Base-by-base conservation (phyloP, 2,888 invertebrate species). In the Tenthredo notha region DNA sequence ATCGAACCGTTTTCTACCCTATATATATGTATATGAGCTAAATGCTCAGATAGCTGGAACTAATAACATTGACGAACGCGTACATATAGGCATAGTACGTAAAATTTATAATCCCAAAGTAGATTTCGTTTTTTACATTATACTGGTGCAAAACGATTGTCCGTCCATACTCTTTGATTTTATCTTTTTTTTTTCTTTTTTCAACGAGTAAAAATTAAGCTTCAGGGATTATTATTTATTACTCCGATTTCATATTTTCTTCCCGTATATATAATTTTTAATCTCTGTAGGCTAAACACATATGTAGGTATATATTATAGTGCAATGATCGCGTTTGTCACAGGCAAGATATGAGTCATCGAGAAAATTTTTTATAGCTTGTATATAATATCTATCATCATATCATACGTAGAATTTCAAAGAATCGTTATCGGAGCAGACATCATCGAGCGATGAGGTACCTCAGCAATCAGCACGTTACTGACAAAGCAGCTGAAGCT, bases 1-100 rank as follows among this genome's bases (percentile, higher is more conserved):
- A 43, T 75, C 47, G 21, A 75, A n/a, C 25, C 43, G 47, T 47
- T 75, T 75, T 29, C 29, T n/a, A 54, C 21, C 47, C 75, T 25
- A 47, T 12, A 47, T 72, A 21, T 74, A 21, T n/a, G n/a, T n/a
- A n/a, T n/a, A n/a, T n/a, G n/a, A n/a, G 75, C 43, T 50, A 75
- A 75, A 75, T 25, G 47, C 9, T n/a, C 75, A 75, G 43, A 75
- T 75, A 75, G 1, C 75, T 50, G 75, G 47, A 75, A 50, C 43
- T 50, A 47, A 75, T 75, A 50, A 47, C 47, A 25, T 75, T 75
- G 75, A 75, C 21, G 43, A 47, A 74, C 40, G 37, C 37, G 9
- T 70, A 61, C 4, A 4, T 33, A 4, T 61, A 58, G 58, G n/a
- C 10, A 61, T 21, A 25, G 15, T 21, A 61, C 61, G 25, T 61